These are phyloP conservation scores for Hippopotamyrus pictus DNA, from an alignment of 2,797 vertebrate genomes.

Conservation along the genomic window DNA sequence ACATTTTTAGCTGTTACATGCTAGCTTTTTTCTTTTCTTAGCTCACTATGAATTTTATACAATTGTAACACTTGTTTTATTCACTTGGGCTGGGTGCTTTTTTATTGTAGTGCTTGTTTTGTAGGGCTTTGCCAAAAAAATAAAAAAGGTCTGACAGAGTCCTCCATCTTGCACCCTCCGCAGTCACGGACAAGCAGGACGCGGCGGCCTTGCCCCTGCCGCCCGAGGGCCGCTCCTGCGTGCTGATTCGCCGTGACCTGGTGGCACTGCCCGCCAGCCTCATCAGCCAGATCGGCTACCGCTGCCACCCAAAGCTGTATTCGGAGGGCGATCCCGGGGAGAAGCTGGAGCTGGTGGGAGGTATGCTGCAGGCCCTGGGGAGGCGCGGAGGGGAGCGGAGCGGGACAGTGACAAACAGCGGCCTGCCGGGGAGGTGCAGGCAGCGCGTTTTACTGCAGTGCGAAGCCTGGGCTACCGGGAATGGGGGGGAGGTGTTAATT, in stretches of 20 bases:
- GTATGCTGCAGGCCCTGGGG: slow-evolving; percentile 51
- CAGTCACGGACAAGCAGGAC: slow-evolving; percentile 84
- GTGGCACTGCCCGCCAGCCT: slow-evolving; percentile 90
- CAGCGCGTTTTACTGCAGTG: background rate
- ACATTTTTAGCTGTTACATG: background rate
- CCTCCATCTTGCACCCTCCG: background rate
- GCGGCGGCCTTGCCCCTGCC: slow-evolving; percentile 71
- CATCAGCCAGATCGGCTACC: slow-evolving; percentile 92
- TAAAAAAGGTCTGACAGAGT: background rate
- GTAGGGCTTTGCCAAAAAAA: background rate
- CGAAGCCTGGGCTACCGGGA: background rate
- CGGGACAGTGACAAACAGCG: background rate
- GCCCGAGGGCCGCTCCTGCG: slow-evolving; percentile 84
- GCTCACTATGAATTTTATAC: background rate
- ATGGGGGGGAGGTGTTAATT: background rate
- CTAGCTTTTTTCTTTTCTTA: background rate
- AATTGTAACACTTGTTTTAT: background rate
- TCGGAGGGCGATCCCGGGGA: slow-evolving; percentile 93
- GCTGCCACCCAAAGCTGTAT: slow-evolving; percentile 94
- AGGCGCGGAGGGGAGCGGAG: background rate
- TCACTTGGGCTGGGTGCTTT: background rate
- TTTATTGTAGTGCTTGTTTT: background rate
- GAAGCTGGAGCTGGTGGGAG: slow-evolving; percentile 92
- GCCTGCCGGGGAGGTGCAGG: background rate
- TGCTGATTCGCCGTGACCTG: slow-evolving; percentile 86